Percentiles rank a stretch among this genome's conserved stretches.
These are phyloP conservation scores for Ceuthmochares aereus DNA, from an alignment of 2,113 vertebrate genomes.

Conservation along the genomic window DNA sequence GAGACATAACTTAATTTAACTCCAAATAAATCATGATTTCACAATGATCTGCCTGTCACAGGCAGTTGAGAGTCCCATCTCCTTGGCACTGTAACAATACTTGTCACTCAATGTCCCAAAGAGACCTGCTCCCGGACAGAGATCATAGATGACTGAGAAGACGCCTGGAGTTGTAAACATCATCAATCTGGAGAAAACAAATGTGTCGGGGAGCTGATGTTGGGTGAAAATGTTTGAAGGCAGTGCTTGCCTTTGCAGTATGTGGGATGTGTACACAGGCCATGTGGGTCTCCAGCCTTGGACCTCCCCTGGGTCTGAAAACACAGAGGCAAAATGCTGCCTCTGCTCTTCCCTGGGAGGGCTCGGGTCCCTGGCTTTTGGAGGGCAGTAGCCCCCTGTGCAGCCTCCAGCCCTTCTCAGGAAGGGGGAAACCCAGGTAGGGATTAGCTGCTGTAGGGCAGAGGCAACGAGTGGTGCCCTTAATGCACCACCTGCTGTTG, in stretches of 20 bases:
- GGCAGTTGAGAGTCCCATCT: not conserved
- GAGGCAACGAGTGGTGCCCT: rapidly evolving
- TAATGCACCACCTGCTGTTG: not conserved
- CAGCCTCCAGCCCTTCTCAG: not conserved
- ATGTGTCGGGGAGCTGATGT: rapidly evolving
- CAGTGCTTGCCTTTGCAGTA: not conserved
- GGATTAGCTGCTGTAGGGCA: not conserved
- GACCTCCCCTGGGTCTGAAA: not conserved
- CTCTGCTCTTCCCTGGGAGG: not conserved
- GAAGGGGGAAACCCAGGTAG: not conserved
- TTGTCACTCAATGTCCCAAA: constrained; percentile 23
- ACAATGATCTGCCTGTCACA: not conserved
- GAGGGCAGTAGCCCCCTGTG: rapidly evolving
- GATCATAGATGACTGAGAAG: constrained; percentile 14
- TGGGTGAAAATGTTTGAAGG: not conserved
- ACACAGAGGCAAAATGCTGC: not conserved
- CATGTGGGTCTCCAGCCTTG: rapidly evolving
- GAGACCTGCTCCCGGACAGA: not conserved
- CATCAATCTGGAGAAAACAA: constrained; percentile 24
- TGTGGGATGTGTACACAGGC: not conserved
- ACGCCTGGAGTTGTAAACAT: not conserved
- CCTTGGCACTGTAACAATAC: constrained; percentile 34
- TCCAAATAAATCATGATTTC: constrained; percentile 37
- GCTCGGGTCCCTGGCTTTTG: not conserved
- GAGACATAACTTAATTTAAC: constrained; percentile 8